Conservation (phyloP, 1,140 invertebrate species). For the Tetragnatha versicolor region DNA sequence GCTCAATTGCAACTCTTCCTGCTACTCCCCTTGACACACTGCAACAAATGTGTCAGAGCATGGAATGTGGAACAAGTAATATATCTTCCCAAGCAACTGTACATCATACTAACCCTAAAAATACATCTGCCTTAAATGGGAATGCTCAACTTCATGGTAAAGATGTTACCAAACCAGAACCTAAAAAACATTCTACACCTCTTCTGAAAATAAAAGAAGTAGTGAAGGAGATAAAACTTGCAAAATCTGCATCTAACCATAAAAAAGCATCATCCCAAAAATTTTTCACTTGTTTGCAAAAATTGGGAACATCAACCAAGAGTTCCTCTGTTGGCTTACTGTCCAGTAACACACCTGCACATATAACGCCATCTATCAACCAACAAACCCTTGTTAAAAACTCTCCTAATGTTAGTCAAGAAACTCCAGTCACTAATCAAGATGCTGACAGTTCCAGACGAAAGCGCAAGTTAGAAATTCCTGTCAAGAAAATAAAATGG, state of each 20-base stretch:
- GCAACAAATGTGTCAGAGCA: too few species aligned
- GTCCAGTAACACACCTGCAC: not conserved
- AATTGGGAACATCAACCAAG: not conserved
- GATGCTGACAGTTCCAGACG: too few species aligned
- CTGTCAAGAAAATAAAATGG: too few species aligned
- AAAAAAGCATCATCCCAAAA: not conserved
- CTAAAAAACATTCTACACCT: not conserved
- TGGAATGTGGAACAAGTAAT: too few species aligned
- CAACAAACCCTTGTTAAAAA: not conserved
- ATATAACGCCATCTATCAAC: not conserved
- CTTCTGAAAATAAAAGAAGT: constrained; percentile 10
- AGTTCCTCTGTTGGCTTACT: not conserved
- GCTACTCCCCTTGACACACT: too few species aligned
- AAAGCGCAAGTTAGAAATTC: too few species aligned
- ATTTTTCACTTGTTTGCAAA: not conserved
- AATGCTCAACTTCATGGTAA: not conserved
- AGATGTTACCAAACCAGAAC: not conserved
- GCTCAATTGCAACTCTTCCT: too few species aligned
- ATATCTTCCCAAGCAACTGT: too few species aligned
- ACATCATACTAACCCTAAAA: too few species aligned
- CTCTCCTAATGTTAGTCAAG: too few species aligned
- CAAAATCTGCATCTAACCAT: not conserved
- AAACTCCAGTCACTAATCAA: too few species aligned
- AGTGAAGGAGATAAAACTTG: not conserved
- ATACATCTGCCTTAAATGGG: too few species aligned